Evolutionary conservation across 2,797 vertebrate species (phyloP), one percentile per base, ranked within the genome.

Genomic region (Phaenicophaeus curvirostris): DNA sequence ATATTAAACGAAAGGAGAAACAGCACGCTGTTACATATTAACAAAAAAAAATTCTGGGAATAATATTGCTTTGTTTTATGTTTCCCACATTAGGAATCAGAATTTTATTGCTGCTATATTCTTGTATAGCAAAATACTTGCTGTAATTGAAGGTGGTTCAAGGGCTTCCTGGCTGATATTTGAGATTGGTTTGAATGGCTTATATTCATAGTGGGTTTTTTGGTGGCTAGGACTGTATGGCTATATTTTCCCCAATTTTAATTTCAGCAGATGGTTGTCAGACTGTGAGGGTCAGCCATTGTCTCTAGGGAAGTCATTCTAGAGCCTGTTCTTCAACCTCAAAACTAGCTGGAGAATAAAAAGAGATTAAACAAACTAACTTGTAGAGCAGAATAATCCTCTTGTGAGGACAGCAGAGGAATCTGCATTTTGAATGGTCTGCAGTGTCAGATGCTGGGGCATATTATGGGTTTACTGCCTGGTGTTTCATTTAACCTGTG

Each of bases 211-310:
- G 39, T 78, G 23, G 4, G 1, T 15, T 11, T 80, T 81, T 59
- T 93, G 30, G 20, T 0, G 4, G 20, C 10, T 20, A 48, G 54
- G 62, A 59, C 24, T 42, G 25, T 50, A 62, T 59, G 31, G 59
- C 20, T 25, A 31, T 89, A 44, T 91, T 94, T 82, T 87, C n/a
- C 21, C 46, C 72, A 90, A 73, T 73, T 75, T 93, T 82, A 57
- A 35, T 71, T 90, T 92, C 41, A 81, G 55, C 88, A 89, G 82
- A 78, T 86, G 77, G 77, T 82, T 94, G 37, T 94, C 82, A 94
- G 65, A 71, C 85, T 90, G 75, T 58, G 35, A 85, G 57, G 73
- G 92, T 92, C 78, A 85, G 48, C n/a, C 62, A 14, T 39, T 84
- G 62, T 90, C 74, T 63, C 78, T 73, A 24, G 17, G 67, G 53